Percentiles rank a stretch among this genome's conserved stretches.
These are phyloP conservation scores for Chromobotia macracanthus DNA, from an alignment of 2,797 vertebrate genomes.

Conservation along the genomic window DNA sequence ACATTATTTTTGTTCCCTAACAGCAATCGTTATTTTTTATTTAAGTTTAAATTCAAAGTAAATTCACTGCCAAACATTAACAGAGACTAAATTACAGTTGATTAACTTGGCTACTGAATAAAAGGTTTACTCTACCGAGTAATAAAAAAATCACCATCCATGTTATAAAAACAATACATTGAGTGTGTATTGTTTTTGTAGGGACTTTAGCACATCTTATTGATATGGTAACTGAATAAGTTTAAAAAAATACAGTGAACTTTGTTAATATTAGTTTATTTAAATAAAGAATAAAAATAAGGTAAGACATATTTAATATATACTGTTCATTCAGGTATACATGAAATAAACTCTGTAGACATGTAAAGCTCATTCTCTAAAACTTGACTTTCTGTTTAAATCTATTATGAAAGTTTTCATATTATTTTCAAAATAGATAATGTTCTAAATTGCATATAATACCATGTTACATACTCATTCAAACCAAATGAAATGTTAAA, in stretches of 20 bases:
- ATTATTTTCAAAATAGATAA: slow-evolving; percentile 64
- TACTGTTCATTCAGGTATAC: slow-evolving; percentile 51
- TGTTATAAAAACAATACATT: too few species aligned
- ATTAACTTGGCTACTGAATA: too few species aligned
- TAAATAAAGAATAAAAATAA: background rate
- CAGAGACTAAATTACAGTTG: background rate
- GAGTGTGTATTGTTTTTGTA: too few species aligned
- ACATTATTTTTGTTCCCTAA: background rate
- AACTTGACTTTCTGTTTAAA: slow-evolving; percentile 23
- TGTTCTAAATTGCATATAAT: slow-evolving; percentile 74
- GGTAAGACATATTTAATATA: slow-evolving; percentile 15
- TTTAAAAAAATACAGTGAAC: background rate
- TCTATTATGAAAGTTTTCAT: slow-evolving; percentile 42
- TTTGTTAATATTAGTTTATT: too few species aligned
- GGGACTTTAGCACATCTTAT: too few species aligned
- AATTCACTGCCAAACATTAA: background rate
- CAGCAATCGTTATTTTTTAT: background rate
- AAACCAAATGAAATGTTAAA: slow-evolving; percentile 34
- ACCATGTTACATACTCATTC: slow-evolving; percentile 53
- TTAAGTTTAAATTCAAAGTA: background rate
- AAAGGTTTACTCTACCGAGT: too few species aligned
- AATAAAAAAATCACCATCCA: background rate
- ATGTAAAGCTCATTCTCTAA: slow-evolving; percentile 50
- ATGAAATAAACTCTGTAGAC: slow-evolving; percentile 53
- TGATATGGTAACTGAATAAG: too few species aligned